Conservation (phyloP, 2,797 vertebrate genomes). For the Molossus alvarezi region DNA sequence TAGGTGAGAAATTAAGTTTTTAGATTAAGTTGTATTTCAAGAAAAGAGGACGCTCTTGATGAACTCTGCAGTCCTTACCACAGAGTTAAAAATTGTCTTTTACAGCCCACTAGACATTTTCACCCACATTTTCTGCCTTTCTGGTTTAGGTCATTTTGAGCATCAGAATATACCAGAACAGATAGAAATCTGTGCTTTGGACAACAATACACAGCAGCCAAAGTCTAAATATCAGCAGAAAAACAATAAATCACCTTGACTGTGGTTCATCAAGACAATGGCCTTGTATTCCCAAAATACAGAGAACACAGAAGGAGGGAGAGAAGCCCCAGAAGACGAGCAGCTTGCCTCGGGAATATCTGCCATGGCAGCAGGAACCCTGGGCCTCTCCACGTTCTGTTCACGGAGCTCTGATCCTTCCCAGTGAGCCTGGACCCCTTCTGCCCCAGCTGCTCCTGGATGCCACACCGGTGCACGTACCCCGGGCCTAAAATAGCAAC, state of each 20-base stretch:
- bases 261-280: background rate
- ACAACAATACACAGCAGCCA: background rate
- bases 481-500: conserved; percentile 43
- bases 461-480: conserved; percentile 46
- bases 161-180: background rate
- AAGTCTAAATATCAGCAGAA: conserved; percentile 42
- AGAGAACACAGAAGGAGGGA: background rate
- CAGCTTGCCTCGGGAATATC: background rate
- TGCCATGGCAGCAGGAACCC: background rate
- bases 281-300: background rate
- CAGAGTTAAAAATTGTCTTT: background rate
- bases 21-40: background rate
- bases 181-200: background rate
- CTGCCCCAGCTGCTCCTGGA: background rate
- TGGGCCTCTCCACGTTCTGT: background rate
- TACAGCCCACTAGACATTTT: background rate
- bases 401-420: background rate
- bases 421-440: background rate
- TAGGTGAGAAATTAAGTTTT: background rate
- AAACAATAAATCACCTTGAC: conserved; percentile 34
- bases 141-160: conserved; percentile 25
- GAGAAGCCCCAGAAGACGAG: background rate
- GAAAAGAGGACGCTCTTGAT: background rate
- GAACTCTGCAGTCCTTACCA: background rate
- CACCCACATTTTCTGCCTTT: background rate